Evolutionary conservation across 2,797 vertebrate genomes (phyloP), one percentile per base, ranked within the genome.

Genomic region (Allobates femoralis): DNA sequence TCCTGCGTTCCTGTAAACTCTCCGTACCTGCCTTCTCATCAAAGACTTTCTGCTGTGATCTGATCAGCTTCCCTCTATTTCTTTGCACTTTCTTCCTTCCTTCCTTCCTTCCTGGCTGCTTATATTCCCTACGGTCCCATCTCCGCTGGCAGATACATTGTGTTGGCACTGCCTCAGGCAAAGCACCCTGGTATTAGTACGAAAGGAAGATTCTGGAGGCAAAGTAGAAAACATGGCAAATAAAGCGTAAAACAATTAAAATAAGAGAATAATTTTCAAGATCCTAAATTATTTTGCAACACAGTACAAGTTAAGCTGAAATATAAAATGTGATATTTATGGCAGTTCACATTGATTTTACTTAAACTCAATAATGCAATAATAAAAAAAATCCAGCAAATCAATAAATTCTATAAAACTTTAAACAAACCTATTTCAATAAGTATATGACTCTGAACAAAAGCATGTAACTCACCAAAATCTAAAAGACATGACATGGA

Each of bases 91-190:
- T 80, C 78, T 76, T 79, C 28, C 77, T 84, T 87, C 82, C 86
- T 83, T 83, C 64, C 82, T 88, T 88, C 86, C 86, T 85, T 88
- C 83, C 83, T 81, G 82, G 74, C 73, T 75, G 58, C 58, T 75
- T 74, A 53, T 64, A 81, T 58, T 88, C 86, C 86, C 86, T 46
- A 6, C 11, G 41, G 41, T 46, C 41, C 41, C 41, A 81, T 88
- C 82, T 76, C 77, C 41, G 77, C 78, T 88, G 86, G 86, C 86
- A 46, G 69, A 73, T n/a, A 73, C 69, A 46, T 73, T 19, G 50
- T 67, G 66, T 83, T 88, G 86, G 86, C 86, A 88, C 77, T 85
- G 77, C 58, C 50, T 78, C 71, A 69, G 60, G 26, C 73, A 78
- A 64, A 41, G 34, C 46, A 82, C 85, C 85, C 79, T 76, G 69